Evolutionary conservation across 1,140 invertebrate genomes (phyloP), one percentile per base, ranked within the genome.

Genomic region (Steinernema khuongi): DNA sequence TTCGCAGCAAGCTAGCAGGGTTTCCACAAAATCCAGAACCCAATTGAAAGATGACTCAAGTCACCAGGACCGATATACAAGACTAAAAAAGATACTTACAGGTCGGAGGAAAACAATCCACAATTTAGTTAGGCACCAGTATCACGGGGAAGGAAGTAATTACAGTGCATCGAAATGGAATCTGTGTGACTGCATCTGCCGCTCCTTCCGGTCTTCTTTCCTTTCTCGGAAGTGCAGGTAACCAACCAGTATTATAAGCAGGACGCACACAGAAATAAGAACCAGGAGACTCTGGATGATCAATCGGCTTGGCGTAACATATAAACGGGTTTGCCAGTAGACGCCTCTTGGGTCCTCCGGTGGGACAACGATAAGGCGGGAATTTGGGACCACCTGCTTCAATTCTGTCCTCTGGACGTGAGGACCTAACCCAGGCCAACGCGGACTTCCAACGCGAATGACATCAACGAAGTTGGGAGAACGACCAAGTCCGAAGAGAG

Each of bases 381-480:
- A 97, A 85, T 97, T 99, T 32, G 93, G 96, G 83, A 99, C 97
- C 33, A 98, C 92, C 86, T 96, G 93, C 0, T 91, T 91, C 91
- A 93, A 97, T 67, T 60, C 90, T 90, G n/a, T 84, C 78, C 36
- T 74, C 76, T 28, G 73, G 72, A 29, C 74, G 41, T n/a, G 31
- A 26, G 19, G 22, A 14, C 67, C 67, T 30, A 11, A 11, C 7
- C n/a, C 22, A 14, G 29, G 32, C 32, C 32, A 31, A 28, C 89
- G 74, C 88, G 91, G 87, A 72, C 97, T 89, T 7, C 93, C 92
- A 22, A 97, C 91, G 32, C 89, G 90, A 18, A 99, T 86, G 43
- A 89, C 90, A 85, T 99, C 96, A 0, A 99, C 91, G 88, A 97
- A 99, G 87, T 99, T 98, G 1, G 96, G 95, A 26, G 94, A 96